phyloP scores from a whole-genome alignment of 2,797 vertebrate genomes.

The Typhlichthys eigenmanni region DNA sequence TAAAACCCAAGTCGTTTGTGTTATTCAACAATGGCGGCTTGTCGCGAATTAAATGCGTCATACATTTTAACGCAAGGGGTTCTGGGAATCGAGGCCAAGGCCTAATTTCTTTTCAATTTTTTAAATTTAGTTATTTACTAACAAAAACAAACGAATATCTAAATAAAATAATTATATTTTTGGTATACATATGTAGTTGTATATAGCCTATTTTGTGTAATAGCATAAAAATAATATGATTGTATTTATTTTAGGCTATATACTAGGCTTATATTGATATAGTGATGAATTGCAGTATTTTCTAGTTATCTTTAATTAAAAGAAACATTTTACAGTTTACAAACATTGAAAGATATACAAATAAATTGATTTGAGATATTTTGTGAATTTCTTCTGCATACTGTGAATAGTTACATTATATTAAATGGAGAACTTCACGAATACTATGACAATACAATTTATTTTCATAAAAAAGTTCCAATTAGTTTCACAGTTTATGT shows the following conservation, averaged over 20 bases:
- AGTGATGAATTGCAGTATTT: too few relatives aligned
- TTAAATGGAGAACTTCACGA: constrained; percentile 10
- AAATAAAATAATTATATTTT: too few relatives aligned
- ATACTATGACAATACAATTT: constrained; percentile 62
- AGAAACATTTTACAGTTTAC: too few relatives aligned
- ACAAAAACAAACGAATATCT: too few relatives aligned
- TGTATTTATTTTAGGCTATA: too few relatives aligned
- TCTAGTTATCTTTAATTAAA: too few relatives aligned
- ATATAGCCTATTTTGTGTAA: too few relatives aligned
- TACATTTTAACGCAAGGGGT: constrained; percentile 18
- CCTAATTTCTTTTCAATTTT: constrained; percentile 1
- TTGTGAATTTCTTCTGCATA: background rate
- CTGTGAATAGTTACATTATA: background rate
- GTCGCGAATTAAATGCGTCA: constrained; percentile 66
- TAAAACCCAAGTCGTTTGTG: accelerated
- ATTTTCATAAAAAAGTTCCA: constrained; percentile 66
- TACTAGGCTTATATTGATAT: too few relatives aligned
- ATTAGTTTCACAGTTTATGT: constrained; percentile 73
- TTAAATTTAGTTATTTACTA: background rate
- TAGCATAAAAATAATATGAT: too few relatives aligned
- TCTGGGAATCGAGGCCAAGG: constrained; percentile 58
- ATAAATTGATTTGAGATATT: background rate
- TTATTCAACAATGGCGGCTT: background rate
- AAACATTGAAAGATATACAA: too few relatives aligned
- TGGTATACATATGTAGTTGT: too few relatives aligned